Conservation (phyloP, 2,888 invertebrate genomes). For the Masnerella sp. region DNA sequence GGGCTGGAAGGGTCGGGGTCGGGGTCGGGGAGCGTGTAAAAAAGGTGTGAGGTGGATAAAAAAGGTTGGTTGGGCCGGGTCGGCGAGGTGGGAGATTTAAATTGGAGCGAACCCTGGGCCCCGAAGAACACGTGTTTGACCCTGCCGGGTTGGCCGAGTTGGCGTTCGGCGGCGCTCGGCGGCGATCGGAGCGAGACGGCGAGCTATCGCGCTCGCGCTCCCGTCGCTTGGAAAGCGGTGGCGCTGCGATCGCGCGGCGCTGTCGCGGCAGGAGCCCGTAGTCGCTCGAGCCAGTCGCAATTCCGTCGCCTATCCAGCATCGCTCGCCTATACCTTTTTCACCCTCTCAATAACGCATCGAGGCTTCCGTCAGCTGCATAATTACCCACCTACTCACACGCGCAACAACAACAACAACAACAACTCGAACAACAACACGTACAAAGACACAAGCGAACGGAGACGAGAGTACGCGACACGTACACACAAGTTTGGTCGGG, state of each 20-base stretch:
- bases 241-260: slow-evolving; percentile 80
- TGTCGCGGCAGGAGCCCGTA: slow-evolving; percentile 82
- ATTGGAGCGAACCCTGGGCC: slow-evolving; percentile 51
- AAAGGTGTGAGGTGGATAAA: slow-evolving; percentile 6
- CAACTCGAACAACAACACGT: too few relatives aligned
- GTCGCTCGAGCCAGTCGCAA: slow-evolving; percentile 74
- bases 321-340: slow-evolving; percentile 78
- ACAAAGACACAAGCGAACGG: slow-evolving; percentile 70
- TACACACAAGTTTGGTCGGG: slow-evolving; percentile 32
- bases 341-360: slow-evolving; percentile 75
- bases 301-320: slow-evolving; percentile 76
- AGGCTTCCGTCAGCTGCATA: slow-evolving; percentile 72
- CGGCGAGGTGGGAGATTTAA: slow-evolving; percentile 36
- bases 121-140: slow-evolving; percentile 53
- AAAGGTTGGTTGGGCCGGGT: slow-evolving; percentile 13
- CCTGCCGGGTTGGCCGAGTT: slow-evolving; percentile 38
- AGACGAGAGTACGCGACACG: slow-evolving; percentile 36
- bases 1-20: too few relatives aligned
- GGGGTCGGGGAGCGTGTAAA: slow-evolving; percentile 3
- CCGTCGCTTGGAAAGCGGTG: slow-evolving; percentile 77
- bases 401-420: slow-evolving; percentile 43
- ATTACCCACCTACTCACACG: slow-evolving; percentile 77
- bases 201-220: slow-evolving; percentile 8
- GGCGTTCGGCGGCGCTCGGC: slow-evolving; percentile 17
- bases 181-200: slow-evolving; percentile 18